These are phyloP conservation scores for Lepidochrysops patricia DNA, from an alignment of 2,888 invertebrate genomes.

Conservation along the genomic window DNA sequence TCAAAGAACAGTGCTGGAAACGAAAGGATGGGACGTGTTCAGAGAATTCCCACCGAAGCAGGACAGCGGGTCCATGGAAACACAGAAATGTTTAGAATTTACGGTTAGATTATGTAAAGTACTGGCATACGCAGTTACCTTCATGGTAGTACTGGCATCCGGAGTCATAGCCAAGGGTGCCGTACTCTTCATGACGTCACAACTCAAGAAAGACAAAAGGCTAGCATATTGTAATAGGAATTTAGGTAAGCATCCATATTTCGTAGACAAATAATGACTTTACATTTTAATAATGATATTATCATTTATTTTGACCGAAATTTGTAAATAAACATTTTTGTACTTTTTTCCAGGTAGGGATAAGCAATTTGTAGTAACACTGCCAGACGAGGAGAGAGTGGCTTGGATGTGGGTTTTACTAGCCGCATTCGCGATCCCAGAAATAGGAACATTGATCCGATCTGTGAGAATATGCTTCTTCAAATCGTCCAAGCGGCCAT, in stretches of 20 bases:
- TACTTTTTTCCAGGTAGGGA: conserved; percentile 80
- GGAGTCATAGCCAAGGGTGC: conserved; percentile 93
- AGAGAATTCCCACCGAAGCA: conserved; percentile 91
- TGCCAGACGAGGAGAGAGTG: conserved; percentile 89
- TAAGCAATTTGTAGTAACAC: conserved; percentile 85
- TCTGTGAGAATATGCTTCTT: conserved; percentile 91
- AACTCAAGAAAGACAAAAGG: conserved; percentile 83
- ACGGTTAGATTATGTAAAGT: conserved; percentile 89
- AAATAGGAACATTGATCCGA: conserved; percentile 89
- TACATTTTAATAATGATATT: too few relatives aligned
- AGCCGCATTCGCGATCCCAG: conserved; percentile 91
- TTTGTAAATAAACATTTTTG: neutral
- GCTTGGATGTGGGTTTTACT: conserved; percentile 95
- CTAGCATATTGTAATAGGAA: conserved; percentile 89
- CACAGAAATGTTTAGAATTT: conserved; percentile 88
- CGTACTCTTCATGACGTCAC: conserved; percentile 93
- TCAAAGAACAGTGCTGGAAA: conserved; percentile 87
- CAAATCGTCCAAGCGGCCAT: conserved; percentile 87
- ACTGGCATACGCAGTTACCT: conserved; percentile 88
- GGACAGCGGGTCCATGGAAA: conserved; percentile 91
- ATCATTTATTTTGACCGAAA: neutral
- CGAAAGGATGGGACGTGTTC: conserved; percentile 98
- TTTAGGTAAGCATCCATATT: conserved; percentile 74
- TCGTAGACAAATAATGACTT: neutral
- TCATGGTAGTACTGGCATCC: conserved; percentile 86